A percentile compares a stretch with the other conserved stretches of the same genome.
These are phyloP conservation scores for Sphaeridia pumilis DNA, from an alignment of 2,888 invertebrate genomes.

Conservation along the genomic window DNA sequence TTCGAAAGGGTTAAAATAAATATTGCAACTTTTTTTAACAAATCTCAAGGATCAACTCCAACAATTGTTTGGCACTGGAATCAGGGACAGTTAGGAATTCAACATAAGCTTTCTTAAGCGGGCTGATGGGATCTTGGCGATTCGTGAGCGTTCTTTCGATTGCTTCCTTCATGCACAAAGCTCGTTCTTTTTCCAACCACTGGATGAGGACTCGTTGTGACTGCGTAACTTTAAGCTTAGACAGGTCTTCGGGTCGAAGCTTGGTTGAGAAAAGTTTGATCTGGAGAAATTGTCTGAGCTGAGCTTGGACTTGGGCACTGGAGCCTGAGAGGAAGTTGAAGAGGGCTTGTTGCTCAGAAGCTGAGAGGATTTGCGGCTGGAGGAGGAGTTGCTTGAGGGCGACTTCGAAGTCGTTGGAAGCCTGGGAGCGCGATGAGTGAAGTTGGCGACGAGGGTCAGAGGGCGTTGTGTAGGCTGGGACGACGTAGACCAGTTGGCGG, in stretches of 20 bases:
- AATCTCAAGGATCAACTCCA: constrained; percentile 33
- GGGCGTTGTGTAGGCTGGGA: constrained; percentile 2
- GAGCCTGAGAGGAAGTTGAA: constrained; percentile 23
- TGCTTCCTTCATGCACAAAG: constrained; percentile 35
- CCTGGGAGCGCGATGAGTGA: constrained; percentile 9
- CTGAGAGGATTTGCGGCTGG: constrained; percentile 22
- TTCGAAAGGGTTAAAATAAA: no score
- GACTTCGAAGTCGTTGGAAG: constrained; percentile 29
- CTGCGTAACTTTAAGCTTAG: constrained; percentile 23
- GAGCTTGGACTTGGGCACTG: constrained; percentile 27
- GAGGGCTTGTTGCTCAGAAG: constrained; percentile 30
- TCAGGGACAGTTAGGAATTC: constrained; percentile 34
- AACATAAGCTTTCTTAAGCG: constrained; percentile 31
- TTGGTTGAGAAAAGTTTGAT: constrained; percentile 30
- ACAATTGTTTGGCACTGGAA: constrained; percentile 35
- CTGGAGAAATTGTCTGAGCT: constrained; percentile 31
- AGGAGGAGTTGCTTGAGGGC: constrained; percentile 30
- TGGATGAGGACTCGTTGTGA: constrained; percentile 28
- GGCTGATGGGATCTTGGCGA: constrained; percentile 31
- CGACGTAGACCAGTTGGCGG: constrained; percentile 28
- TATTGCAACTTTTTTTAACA: no score
- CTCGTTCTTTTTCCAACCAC: constrained; percentile 35
- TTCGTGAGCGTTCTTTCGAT: constrained; percentile 30
- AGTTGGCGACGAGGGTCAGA: constrained; percentile 8
- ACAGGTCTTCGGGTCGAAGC: constrained; percentile 27